A percentile compares a stretch with the other conserved stretches of the same genome.
phyloP scores from a whole-genome alignment of 2,888 invertebrate genomes.

The Clusia tigrina region DNA sequence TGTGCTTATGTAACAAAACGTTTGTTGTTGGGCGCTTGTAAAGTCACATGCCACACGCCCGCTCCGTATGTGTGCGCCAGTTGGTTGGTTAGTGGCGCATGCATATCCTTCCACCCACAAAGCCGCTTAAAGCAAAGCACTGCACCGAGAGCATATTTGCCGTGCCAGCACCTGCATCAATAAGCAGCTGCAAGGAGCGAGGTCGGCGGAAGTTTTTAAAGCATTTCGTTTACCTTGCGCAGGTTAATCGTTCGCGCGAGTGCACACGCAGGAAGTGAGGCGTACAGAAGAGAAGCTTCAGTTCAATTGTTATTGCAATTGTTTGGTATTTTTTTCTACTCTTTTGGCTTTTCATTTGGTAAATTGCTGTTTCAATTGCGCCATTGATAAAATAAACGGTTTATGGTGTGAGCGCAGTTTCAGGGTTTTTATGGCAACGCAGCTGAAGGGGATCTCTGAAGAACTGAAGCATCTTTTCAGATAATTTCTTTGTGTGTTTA shows the following conservation, averaged over 20 bases:
- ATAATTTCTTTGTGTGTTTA: too few species aligned
- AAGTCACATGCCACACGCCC: conserved; percentile 2
- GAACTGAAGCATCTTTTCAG: too few species aligned
- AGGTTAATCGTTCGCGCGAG: background rate
- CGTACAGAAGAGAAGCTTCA: background rate
- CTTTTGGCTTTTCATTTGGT: background rate
- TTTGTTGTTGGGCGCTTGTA: background rate
- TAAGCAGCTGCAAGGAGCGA: background rate
- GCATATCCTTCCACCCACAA: background rate
- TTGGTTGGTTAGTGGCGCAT: background rate
- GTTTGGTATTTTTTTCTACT: conserved; percentile 45
- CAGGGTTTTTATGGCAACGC: too few species aligned
- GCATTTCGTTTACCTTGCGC: background rate
- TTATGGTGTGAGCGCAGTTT: conserved; percentile 4
- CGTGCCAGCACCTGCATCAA: background rate
- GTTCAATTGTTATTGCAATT: conserved; percentile 57
- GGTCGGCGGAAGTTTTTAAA: background rate
- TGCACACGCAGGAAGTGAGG: too few species aligned
- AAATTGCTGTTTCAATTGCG: conserved; percentile 25
- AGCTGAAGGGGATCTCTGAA: too few species aligned
- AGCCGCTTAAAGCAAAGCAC: too few species aligned
- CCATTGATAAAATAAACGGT: conserved; percentile 21
- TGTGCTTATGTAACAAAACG: background rate
- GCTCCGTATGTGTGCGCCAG: background rate
- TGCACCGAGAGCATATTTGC: background rate